Evolutionary conservation across 2,888 invertebrate genomes (phyloP).

Genomic region (Tetragonula carbonaria): DNA sequence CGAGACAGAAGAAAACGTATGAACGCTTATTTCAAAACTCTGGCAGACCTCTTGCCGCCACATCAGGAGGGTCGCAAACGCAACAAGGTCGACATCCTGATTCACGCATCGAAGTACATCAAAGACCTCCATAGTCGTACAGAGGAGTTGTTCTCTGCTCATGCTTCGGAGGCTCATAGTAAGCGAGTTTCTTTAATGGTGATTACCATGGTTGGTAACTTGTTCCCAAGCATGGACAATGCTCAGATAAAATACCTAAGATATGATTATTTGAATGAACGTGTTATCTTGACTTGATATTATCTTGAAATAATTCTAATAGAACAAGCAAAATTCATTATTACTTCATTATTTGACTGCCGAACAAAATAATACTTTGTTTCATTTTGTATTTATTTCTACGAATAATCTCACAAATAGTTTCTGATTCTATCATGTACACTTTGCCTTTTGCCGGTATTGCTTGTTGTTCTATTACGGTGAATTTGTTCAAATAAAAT

Average conservation of each 20-base stretch:
- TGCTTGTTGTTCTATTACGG: no score
- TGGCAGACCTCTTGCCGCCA: constrained; percentile 85
- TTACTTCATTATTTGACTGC: neutral
- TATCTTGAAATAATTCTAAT: neutral
- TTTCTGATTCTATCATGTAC: no score
- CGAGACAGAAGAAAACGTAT: constrained; percentile 88
- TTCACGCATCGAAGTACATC: constrained; percentile 82
- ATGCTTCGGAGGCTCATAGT: constrained; percentile 81
- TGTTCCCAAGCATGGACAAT: neutral
- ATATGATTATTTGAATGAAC: no score
- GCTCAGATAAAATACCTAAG: no score
- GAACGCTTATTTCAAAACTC: constrained; percentile 85
- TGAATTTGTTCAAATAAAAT: no score
- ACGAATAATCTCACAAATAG: no score
- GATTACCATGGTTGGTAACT: no score
- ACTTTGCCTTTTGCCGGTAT: no score
- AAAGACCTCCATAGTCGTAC: constrained; percentile 81
- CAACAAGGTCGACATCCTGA: constrained; percentile 85
- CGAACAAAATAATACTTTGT: no score
- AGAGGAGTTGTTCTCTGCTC: constrained; percentile 78
- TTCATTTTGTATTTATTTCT: no score
- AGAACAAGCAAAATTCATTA: neutral
- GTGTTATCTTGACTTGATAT: no score
- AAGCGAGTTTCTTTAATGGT: constrained; percentile 34
- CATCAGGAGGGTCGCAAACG: constrained; percentile 86